phyloP scores from a whole-genome alignment of 2,797 vertebrate species.

The Toxotes lorentzi region DNA sequence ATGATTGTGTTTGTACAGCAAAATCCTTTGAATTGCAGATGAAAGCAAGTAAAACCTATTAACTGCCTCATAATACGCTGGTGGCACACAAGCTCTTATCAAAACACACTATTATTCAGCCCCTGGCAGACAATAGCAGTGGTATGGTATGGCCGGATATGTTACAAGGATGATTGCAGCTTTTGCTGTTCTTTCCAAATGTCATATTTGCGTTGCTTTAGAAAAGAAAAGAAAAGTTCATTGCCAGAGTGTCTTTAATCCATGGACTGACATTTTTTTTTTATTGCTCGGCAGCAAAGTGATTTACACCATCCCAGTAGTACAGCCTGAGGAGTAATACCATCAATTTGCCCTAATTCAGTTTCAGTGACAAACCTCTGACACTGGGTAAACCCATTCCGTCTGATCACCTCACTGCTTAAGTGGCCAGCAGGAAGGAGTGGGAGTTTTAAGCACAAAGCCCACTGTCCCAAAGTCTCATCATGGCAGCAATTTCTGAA shows the following conservation, averaged over 20 bases:
- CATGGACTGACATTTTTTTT: conserved; percentile 76
- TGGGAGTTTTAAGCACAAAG: conserved; percentile 25
- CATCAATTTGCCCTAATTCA: conserved; percentile 82
- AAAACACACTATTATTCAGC: conserved; percentile 63
- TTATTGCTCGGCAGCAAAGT: conserved; percentile 78
- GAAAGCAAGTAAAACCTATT: conserved; percentile 73
- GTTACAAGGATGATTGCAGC: conserved; percentile 67
- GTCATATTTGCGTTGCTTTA: conserved; percentile 71
- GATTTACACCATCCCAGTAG: conserved; percentile 78
- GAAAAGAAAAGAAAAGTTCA: conserved; percentile 73
- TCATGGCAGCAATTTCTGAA: conserved; percentile 2
- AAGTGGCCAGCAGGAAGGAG: conserved; percentile 47
- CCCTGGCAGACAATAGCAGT: conserved; percentile 52
- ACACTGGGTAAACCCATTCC: conserved; percentile 62
- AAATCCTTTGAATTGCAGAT: conserved; percentile 77
- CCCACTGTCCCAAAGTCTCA: conserved; percentile 7
- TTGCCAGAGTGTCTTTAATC: conserved; percentile 77
- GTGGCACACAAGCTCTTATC: conserved; percentile 64
- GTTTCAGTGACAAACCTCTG: conserved; percentile 78
- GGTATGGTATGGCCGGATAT: conserved; percentile 45
- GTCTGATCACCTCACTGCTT: conserved; percentile 58
- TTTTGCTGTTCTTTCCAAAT: conserved; percentile 74
- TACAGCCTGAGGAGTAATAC: conserved; percentile 72
- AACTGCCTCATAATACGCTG: conserved; percentile 66
- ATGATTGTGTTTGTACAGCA: conserved; percentile 65